Evolutionary conservation across 2,888 invertebrate genomes (phyloP), one percentile per base, ranked within the genome.

Genomic region (Nemapogon koenigi): DNA sequence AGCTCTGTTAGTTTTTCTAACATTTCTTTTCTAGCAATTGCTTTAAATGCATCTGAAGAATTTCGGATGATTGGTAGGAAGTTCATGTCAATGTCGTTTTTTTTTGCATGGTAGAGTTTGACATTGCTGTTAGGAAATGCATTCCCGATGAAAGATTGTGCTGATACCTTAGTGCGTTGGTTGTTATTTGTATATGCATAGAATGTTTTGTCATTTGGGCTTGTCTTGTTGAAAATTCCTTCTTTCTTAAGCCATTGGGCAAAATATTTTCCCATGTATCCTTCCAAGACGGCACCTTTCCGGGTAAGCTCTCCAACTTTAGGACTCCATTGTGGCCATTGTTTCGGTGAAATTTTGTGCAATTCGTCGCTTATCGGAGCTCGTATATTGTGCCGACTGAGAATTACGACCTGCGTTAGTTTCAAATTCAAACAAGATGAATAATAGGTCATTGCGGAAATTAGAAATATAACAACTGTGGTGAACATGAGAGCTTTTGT

Each of bases 21-120:
- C 72, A 76, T 75, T 46, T 63, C 49, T 39, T 61, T 46, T 1
- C 50, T 14, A 0, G 59, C 68, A 37, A 55, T 46, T 22, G 57
- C 38, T 45, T 48, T 55, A 41, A 70, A 76, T 8, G 42, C 38
- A 6, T 43, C 40, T 1, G 67, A 54, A 3, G 51, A 44, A 27
- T 75, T 75, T 40, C 73, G 76, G 16, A 75, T 54, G 0, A 62
- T 47, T 0, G 72, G 67, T 40, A 59, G 61, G 17, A 76, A 76
- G 27, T 70, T 52, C 1, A 63, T 59, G 43, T 76, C 75, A 1
- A 46, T 46, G 3, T 53, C 43, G 3, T 52, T 46, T 3, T 13
- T 19, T n/a, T 14, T 19, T 3, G 19, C 18, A 35, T 60, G 57
- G 41, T 78, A 59, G 3, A 78, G 50, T 1, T 55, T 59, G 3